Percentiles rank a stretch among this genome's conserved stretches.
phyloP scores from a whole-genome alignment of 2,888 invertebrate genomes.

The Piscicola geometra region DNA sequence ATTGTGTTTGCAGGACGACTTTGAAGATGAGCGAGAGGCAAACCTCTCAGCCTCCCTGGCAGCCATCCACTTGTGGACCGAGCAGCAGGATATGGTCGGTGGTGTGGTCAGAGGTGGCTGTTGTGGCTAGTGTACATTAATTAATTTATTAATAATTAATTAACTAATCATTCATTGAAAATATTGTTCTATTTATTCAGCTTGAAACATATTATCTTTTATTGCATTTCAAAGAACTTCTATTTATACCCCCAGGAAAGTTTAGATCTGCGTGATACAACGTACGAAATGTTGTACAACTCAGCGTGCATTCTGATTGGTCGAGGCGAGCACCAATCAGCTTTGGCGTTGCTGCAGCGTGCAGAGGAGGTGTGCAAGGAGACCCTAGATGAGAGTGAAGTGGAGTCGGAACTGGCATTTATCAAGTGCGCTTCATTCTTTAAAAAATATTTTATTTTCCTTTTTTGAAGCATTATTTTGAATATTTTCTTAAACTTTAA shows the following conservation, averaged over 20 bases:
- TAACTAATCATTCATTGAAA: too few species aligned
- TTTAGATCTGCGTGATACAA: slow-evolving; percentile 57
- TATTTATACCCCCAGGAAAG: slow-evolving; percentile 38
- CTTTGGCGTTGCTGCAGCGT: slow-evolving; percentile 72
- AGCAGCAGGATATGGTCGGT: slow-evolving; percentile 41
- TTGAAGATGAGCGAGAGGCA: slow-evolving; percentile 87
- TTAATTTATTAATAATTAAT: too few species aligned
- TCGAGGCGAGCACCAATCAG: slow-evolving; percentile 66
- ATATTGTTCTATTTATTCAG: too few species aligned
- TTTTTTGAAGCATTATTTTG: too few species aligned
- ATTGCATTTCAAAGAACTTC: neutral
- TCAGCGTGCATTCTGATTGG: slow-evolving; percentile 76
- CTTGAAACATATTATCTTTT: too few species aligned
- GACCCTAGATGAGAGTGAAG: slow-evolving; percentile 82
- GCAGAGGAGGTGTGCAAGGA: slow-evolving; percentile 81
- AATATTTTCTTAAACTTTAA: too few species aligned
- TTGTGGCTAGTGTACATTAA: neutral
- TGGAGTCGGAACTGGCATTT: slow-evolving; percentile 84
- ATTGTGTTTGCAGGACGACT: slow-evolving; percentile 68
- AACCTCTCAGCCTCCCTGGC: slow-evolving; percentile 88
- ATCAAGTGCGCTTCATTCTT: too few species aligned
- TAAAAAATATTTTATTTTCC: too few species aligned
- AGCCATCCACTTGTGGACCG: slow-evolving; percentile 65
- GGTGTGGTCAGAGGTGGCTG: neutral
- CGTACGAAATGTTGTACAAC: slow-evolving; percentile 89